Evolutionary conservation across 2,888 invertebrate species (phyloP).

Genomic region (Ditylenchus weischeri): DNA sequence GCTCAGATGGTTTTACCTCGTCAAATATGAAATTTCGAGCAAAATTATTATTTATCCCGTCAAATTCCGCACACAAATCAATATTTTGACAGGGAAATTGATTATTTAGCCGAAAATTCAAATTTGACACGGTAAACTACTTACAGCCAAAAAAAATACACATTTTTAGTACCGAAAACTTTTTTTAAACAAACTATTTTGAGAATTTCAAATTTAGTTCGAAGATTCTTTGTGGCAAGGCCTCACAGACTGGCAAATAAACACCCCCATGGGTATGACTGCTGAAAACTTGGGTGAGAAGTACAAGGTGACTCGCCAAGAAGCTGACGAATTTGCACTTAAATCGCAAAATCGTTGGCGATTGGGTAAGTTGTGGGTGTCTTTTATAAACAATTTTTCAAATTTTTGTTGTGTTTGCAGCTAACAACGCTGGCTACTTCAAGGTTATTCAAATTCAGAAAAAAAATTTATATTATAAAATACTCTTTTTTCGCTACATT

Average conservation of each 20-base stretch:
- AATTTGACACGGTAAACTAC: no score
- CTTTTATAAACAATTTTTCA: background rate
- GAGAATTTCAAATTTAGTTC: slow-evolving; percentile 60
- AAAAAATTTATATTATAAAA: no score
- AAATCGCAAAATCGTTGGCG: slow-evolving; percentile 84
- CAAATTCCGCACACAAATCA: no score
- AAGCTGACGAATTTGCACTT: slow-evolving; percentile 80
- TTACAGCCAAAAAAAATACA: no score
- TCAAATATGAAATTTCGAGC: no score
- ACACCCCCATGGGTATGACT: slow-evolving; percentile 86
- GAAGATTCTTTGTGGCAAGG: slow-evolving; percentile 88
- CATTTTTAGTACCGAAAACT: no score
- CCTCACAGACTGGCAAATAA: slow-evolving; percentile 81
- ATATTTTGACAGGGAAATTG: no score
- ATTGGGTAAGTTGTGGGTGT: slow-evolving; percentile 62
- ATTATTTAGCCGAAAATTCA: no score
- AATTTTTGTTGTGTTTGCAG: slow-evolving; percentile 16
- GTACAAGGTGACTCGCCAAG: slow-evolving; percentile 75
- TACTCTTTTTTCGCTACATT: no score
- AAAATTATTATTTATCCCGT: no score
- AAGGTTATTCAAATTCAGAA: slow-evolving; percentile 60
- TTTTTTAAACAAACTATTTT: background rate
- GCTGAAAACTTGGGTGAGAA: slow-evolving; percentile 87
- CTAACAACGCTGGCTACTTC: slow-evolving; percentile 81
- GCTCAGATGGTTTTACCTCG: no score